Evolutionary conservation across 2,888 invertebrate species (phyloP).

Genomic region (Tanypteryx hageni): DNA sequence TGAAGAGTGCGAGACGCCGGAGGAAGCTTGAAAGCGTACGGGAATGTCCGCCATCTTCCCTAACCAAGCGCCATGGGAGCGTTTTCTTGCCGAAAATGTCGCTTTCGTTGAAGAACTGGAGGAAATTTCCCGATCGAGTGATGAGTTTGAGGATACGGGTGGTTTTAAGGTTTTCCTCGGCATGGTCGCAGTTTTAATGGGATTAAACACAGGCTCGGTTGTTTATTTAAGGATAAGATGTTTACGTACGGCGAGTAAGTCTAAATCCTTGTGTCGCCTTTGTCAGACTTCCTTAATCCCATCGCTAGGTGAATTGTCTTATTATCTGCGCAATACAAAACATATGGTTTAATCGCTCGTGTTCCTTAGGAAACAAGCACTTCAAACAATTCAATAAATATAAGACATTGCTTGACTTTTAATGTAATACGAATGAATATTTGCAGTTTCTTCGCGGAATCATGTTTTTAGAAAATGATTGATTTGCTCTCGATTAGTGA

Average conservation of each 20-base stretch:
- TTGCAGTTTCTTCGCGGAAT: too few relatives aligned
- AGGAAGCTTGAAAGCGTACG: neutral
- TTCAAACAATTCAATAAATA: too few relatives aligned
- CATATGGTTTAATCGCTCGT: too few relatives aligned
- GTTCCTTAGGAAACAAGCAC: too few relatives aligned
- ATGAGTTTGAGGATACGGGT: neutral
- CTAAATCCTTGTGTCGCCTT: neutral
- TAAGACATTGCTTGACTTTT: too few relatives aligned
- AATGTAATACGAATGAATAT: too few relatives aligned
- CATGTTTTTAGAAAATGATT: too few relatives aligned
- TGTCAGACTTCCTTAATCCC: neutral
- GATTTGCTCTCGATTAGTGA: too few relatives aligned
- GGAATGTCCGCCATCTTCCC: constrained; percentile 22
- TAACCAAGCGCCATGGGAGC: neutral
- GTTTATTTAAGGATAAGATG: neutral
- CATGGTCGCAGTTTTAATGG: neutral
- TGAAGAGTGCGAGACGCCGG: neutral
- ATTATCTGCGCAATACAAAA: too few relatives aligned
- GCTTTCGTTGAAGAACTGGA: too few relatives aligned
- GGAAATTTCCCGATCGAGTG: too few relatives aligned
- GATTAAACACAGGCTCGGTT: neutral
- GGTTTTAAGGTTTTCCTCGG: neutral
- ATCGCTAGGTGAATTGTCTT: neutral
- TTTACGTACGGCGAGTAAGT: neutral
- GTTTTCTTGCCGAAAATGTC: neutral